Evolutionary conservation across 2,888 invertebrate genomes (phyloP), one percentile per base, ranked within the genome.

Genomic region (Dicycla oo): DNA sequence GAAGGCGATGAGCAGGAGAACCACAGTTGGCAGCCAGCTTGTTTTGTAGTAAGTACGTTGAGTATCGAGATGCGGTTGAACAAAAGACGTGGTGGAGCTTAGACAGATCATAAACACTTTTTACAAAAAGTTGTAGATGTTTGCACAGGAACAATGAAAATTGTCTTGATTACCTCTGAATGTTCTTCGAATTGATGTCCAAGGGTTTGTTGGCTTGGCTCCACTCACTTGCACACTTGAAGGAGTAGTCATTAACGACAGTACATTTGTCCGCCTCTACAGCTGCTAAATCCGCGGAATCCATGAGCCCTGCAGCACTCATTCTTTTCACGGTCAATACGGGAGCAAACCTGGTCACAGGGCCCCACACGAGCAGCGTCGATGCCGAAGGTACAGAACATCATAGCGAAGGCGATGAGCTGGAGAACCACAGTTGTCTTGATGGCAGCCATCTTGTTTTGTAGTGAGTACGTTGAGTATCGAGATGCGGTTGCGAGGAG

Each of bases 21-120:
- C 79, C 11, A 75, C 23, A 13, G 74, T 72, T 3, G 13, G 60
- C 79, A 8, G 73, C 73, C 74, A 75, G 79, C 38, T 69, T 73
- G 23, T n/a, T 56, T 57, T 69, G 4, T 4, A 34, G 34, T 34
- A 34, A 4, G 34, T 3, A 34, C 5, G 34, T 34, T 3, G 34
- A 34, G 34, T 34, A 34, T 34, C 34, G 34, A 34, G 34, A 34
- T 34, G 34, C 34, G 34, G 34, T 34, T 34, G 34, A n/a, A n/a
- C n/a, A 73, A 6, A 30, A 20, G 11, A 54, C n/a, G 4, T 34
- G 3, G 13, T 57, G 23, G 57, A 58, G 30, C 78, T 49, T 40
- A 18, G 18, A n/a, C 10, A 3, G 20, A n/a, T 23, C 26, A 6
- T 5, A 5, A 23, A 20, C 5, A 43, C 3, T 30, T 26, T 72